These are phyloP conservation scores for Tetramorium alpestre DNA, from an alignment of 1,140 invertebrate genomes.

Conservation along the genomic window DNA sequence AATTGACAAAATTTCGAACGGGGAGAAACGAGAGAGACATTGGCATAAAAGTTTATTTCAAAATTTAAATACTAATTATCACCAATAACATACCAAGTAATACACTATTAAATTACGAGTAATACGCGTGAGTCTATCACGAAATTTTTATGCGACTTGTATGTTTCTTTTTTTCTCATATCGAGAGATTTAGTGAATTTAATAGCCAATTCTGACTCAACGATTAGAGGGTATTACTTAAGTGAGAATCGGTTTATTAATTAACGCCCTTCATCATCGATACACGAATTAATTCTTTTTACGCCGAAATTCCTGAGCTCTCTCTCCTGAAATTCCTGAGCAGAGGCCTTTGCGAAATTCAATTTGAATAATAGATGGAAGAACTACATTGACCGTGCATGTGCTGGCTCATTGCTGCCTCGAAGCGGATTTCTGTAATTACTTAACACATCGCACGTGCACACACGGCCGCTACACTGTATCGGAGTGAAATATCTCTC, in stretches of 20 bases:
- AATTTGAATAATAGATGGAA: slow-evolving; percentile 54
- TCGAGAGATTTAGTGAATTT: neutral
- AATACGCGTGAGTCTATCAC: neutral
- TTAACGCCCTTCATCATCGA: neutral
- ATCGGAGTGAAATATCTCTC: slow-evolving; percentile 52
- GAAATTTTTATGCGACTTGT: neutral
- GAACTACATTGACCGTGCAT: neutral
- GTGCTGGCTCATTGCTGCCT: slow-evolving; percentile 40
- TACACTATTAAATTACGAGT: slow-evolving; percentile 16
- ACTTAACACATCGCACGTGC: slow-evolving; percentile 29
- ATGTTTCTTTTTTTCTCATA: neutral
- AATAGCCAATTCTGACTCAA: neutral
- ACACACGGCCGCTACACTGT: slow-evolving; percentile 12
- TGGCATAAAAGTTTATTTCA: slow-evolving; percentile 33
- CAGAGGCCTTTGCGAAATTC: slow-evolving; percentile 22
- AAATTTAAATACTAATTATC: slow-evolving; percentile 30
- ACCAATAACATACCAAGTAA: neutral
- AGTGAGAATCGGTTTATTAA: neutral
- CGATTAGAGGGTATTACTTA: neutral
- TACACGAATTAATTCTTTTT: neutral
- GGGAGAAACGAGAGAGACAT: neutral
- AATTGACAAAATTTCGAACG: neutral
- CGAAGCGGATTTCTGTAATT: slow-evolving; percentile 53
- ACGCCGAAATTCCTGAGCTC: neutral
- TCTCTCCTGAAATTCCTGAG: neutral